Percentiles rank a stretch among this genome's conserved stretches.
phyloP scores from a whole-genome alignment of 35 echinoderm and acorn worm species.

The Ophioderma brevispina region DNA sequence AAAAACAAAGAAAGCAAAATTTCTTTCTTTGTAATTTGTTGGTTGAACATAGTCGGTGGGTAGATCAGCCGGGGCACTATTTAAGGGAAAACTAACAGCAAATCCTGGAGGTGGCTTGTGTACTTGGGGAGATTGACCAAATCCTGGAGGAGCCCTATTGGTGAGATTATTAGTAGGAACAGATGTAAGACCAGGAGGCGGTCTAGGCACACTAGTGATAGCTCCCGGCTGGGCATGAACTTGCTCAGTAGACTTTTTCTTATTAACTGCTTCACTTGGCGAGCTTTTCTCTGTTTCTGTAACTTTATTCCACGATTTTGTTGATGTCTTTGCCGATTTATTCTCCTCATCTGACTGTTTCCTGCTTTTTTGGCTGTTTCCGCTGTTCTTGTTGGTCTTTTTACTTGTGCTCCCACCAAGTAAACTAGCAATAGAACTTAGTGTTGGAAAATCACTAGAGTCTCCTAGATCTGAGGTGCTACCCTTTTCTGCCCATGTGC shows the following conservation, averaged over 20 bases:
- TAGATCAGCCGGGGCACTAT: not conserved
- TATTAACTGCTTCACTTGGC: not conserved
- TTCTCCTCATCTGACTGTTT: not conserved
- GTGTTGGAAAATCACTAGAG: constrained; percentile 73
- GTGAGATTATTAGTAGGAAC: not conserved
- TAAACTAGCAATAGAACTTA: constrained; percentile 91
- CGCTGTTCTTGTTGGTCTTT: constrained; percentile 6
- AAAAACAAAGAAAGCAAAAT: constrained; percentile 64
- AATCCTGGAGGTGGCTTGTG: constrained; percentile 65
- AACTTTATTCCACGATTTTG: not conserved
- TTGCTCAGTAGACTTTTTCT: not conserved
- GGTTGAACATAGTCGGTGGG: constrained; percentile 41
- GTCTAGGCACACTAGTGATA: not conserved
- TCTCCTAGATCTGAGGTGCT: not conserved
- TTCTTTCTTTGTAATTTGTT: constrained; percentile 69
- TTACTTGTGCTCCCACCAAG: constrained; percentile 41
- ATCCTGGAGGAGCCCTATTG: not conserved
- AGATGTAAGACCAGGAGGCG: not conserved
- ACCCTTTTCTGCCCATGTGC: not conserved
- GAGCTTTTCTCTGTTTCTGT: not conserved
- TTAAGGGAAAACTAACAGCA: not conserved
- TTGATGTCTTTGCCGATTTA: not conserved
- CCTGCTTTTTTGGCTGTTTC: constrained; percentile 12
- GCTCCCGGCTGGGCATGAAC: not conserved
- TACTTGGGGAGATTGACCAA: not conserved